Evolutionary conservation across 2,797 vertebrate genomes (phyloP).

Genomic region (Erethizon dorsatum): DNA sequence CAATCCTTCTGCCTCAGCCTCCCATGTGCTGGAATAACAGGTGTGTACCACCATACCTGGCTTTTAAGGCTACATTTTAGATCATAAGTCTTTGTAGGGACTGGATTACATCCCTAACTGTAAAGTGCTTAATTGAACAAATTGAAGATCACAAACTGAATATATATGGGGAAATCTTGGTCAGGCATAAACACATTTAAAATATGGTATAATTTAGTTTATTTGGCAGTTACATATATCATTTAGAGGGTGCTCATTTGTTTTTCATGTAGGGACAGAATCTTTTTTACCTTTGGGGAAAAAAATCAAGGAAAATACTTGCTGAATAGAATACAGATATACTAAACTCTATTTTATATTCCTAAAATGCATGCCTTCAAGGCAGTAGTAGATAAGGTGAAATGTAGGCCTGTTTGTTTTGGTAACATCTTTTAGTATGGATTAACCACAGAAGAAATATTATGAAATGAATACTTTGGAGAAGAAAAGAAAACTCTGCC

Average conservation of each 20-base stretch:
- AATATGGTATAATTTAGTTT: constrained; percentile 58
- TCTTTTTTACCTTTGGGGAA: constrained; percentile 31
- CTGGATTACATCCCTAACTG: constrained; percentile 48
- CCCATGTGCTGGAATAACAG: not conserved
- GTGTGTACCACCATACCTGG: not conserved
- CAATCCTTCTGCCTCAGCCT: not conserved
- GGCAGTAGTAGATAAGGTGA: constrained; percentile 28
- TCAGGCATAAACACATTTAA: constrained; percentile 48
- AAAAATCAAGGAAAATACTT: not conserved
- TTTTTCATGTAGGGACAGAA: constrained; percentile 35
- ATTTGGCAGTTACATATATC: constrained; percentile 58
- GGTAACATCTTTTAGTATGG: constrained; percentile 53
- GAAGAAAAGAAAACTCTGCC: not conserved
- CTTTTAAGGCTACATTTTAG: constrained; percentile 60
- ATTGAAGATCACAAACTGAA: constrained; percentile 55
- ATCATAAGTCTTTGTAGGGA: constrained; percentile 55
- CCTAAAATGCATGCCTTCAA: constrained; percentile 18
- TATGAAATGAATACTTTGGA: not conserved
- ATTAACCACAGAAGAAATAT: constrained; percentile 41
- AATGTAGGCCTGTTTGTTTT: constrained; percentile 48
- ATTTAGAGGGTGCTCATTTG: constrained; percentile 12
- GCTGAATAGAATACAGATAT: constrained; percentile 56
- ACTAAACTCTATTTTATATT: constrained; percentile 55
- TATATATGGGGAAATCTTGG: constrained; percentile 48
- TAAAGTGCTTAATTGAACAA: constrained; percentile 64